Percentiles rank a stretch among this genome's conserved stretches.
Evolutionary conservation across 2,888 invertebrate genomes (phyloP).

Genomic region (Aleiodes leptofemur): DNA sequence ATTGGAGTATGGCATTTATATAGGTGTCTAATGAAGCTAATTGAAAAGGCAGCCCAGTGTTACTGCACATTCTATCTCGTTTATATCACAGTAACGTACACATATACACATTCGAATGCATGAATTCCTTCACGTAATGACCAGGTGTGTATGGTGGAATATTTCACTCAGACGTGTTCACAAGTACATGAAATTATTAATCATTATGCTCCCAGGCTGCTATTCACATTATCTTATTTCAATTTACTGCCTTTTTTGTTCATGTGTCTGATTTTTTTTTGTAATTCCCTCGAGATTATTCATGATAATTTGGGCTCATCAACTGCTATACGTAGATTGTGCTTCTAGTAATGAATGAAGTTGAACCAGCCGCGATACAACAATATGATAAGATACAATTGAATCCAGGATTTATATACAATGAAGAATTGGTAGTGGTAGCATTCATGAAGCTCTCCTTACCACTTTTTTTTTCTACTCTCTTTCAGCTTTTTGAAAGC

Average conservation of each 20-base stretch:
- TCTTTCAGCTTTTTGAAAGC: constrained; percentile 2
- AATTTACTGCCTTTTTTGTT: too few relatives aligned
- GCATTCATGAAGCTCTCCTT: too few relatives aligned
- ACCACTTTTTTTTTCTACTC: too few relatives aligned
- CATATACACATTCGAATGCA: constrained; percentile 12
- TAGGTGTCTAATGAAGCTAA: constrained; percentile 24
- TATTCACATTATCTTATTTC: constrained; percentile 8
- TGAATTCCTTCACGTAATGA: constrained; percentile 25
- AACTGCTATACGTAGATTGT: too few relatives aligned
- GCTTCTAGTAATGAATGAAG: too few relatives aligned
- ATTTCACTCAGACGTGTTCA: constrained; percentile 4
- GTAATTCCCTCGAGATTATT: neutral
- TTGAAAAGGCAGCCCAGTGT: constrained; percentile 25
- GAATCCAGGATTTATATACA: too few relatives aligned
- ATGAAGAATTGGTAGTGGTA: too few relatives aligned
- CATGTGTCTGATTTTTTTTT: neutral
- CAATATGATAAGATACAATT: too few relatives aligned
- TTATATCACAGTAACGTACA: constrained; percentile 17
- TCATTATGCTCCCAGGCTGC: constrained; percentile 27
- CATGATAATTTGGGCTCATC: neutral
- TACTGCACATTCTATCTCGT: constrained; percentile 23
- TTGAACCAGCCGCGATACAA: too few relatives aligned
- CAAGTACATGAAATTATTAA: constrained; percentile 21
- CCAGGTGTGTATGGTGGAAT: constrained; percentile 30
- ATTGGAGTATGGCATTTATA: constrained; percentile 25